Percentiles rank a stretch among this genome's conserved stretches.
Evolutionary conservation across 2,888 invertebrate genomes (phyloP).

Genomic region (Drosophila parthenogenetica): DNA sequence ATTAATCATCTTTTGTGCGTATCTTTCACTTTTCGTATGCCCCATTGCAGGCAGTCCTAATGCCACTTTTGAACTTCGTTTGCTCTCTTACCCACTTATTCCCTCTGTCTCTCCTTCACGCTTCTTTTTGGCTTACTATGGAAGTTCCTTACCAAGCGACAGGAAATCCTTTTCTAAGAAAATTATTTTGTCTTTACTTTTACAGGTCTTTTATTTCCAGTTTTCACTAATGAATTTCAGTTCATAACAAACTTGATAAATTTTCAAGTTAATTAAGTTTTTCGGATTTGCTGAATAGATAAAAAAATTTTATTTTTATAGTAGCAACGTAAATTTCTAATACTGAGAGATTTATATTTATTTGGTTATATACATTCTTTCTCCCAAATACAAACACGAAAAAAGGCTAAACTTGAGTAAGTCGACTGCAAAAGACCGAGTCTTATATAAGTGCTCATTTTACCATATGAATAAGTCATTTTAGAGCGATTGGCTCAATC

Average conservation of each 20-base stretch:
- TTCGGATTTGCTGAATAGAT: slow-evolving; percentile 38
- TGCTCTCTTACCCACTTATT: background rate
- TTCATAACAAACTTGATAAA: slow-evolving; percentile 81
- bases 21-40: slow-evolving; percentile 75
- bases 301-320: background rate
- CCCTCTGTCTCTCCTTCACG: background rate
- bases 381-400: background rate
- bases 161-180: slow-evolving; percentile 68
- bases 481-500: no score
- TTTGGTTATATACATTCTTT: background rate
- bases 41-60: slow-evolving; percentile 57
- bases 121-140: background rate
- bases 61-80: slow-evolving; percentile 61
- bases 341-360: background rate
- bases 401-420: no score
- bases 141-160: slow-evolving; percentile 34
- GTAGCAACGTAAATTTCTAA: no score
- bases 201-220: slow-evolving; percentile 34
- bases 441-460: no score
- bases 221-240: slow-evolving; percentile 67
- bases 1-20: slow-evolving; percentile 83
- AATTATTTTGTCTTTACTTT: slow-evolving; percentile 51
- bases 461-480: no score
- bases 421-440: no score
- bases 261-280: slow-evolving; percentile 84